Evolutionary conservation across 2,888 invertebrate species (phyloP).

Genomic region (Drosophila neotestacea): DNA sequence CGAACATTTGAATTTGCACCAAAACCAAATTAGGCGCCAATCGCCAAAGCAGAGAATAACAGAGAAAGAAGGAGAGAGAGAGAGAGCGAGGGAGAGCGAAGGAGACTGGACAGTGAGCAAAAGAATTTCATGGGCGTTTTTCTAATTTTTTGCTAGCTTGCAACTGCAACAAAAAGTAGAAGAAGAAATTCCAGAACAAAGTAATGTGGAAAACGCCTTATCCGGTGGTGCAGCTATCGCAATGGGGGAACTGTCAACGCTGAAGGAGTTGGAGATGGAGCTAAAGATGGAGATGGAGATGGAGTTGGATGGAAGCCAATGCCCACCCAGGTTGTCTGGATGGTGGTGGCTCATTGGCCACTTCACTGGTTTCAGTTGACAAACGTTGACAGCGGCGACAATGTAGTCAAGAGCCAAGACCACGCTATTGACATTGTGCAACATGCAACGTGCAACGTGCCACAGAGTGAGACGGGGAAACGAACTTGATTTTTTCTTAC

Average conservation of each 20-base stretch:
- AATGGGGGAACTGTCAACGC: slow-evolving; percentile 70
- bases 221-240: slow-evolving; percentile 62
- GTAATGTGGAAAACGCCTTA: slow-evolving; percentile 80
- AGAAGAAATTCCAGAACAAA: slow-evolving; percentile 22
- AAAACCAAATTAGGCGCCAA: slow-evolving; percentile 81
- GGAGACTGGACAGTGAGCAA: slow-evolving; percentile 17
- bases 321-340: slow-evolving; percentile 55
- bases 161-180: slow-evolving; percentile 21
- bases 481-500: slow-evolving; percentile 68
- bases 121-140: slow-evolving; percentile 79
- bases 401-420: slow-evolving; percentile 41
- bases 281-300: slow-evolving; percentile 1
- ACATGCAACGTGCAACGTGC: slow-evolving; percentile 13
- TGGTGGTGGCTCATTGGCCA: slow-evolving; percentile 33
- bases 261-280: not conserved
- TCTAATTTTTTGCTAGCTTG: slow-evolving; percentile 67
- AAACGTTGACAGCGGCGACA: slow-evolving; percentile 79
- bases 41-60: slow-evolving; percentile 16
- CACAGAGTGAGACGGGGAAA: slow-evolving; percentile 1
- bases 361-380: slow-evolving; percentile 66
- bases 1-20: slow-evolving; percentile 73
- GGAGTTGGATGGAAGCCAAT: slow-evolving; percentile 19
- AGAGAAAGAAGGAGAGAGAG: not conserved
- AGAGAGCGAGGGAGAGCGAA: not conserved
- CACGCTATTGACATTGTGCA: slow-evolving; percentile 59